Conservation (phyloP, 2,797 vertebrate genomes). For the Eupleurogrammus muticus region DNA sequence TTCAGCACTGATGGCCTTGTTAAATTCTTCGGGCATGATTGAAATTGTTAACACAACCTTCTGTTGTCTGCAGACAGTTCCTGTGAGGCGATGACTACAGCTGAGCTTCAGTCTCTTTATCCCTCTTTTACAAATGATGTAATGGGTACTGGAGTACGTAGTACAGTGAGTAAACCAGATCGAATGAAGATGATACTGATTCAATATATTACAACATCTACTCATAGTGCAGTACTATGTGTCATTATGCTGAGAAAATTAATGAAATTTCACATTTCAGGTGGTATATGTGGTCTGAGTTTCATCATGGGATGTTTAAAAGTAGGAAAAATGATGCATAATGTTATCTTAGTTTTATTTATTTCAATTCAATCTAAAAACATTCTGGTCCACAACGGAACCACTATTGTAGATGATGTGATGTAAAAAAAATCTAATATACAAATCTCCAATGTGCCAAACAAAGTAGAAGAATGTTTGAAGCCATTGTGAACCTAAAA, state of each 20-base stretch:
- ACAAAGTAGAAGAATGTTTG: not conserved
- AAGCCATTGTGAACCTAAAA: not conserved
- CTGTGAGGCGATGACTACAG: conserved; percentile 46
- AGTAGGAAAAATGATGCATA: not conserved
- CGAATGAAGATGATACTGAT: conserved; percentile 11
- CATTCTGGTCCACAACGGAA: not conserved
- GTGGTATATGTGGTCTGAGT: not conserved
- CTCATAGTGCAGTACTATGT: conserved; percentile 10
- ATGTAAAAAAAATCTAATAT: not conserved
- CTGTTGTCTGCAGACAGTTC: conserved; percentile 33
- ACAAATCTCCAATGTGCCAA: not conserved
- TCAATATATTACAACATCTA: not conserved
- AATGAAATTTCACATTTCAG: conserved; percentile 5
- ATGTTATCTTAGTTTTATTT: not conserved
- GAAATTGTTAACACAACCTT: conserved; percentile 36
- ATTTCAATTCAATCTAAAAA: not conserved
- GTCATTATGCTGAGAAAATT: not conserved
- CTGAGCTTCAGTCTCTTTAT: conserved; percentile 37
- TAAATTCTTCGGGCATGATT: conserved; percentile 53
- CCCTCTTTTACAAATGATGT: conserved; percentile 43
- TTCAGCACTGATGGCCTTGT: conserved; percentile 17
- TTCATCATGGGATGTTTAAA: not conserved
- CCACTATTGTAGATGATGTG: not conserved
- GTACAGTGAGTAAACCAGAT: conserved; percentile 15
- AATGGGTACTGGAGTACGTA: conserved; percentile 4